Evolutionary conservation across 2,888 invertebrate genomes (phyloP), one percentile per base, ranked within the genome.

Genomic region (Hemithea aestivaria): DNA sequence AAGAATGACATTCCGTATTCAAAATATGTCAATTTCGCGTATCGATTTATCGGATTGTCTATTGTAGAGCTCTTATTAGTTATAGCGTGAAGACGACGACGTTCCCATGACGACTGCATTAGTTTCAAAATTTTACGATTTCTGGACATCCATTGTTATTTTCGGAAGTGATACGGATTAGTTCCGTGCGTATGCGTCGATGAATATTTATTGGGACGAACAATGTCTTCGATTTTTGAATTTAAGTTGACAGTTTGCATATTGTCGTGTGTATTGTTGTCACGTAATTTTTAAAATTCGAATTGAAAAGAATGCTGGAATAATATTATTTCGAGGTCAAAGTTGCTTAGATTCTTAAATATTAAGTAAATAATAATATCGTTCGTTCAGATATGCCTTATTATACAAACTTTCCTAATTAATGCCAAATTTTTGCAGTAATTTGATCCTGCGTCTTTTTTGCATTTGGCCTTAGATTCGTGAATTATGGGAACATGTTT

Each of bases 51-150:
- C 73, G 74, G 69, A 67, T 63, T 54, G 55, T 71, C 67, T 72
- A 77, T 76, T 66, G 69, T 51, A 51, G 58, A 58, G 67, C 68
- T 71, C 81, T 81, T 79, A 81, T 82, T 82, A 82, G 75, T 62
- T 65, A 66, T 53, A 71, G 73, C 78, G 77, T 77, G 74, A 79
- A 79, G 61, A 63, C 56, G 79, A 48, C 55, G 78, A 81, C 79
- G 59, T 74, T 85, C 85, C 85, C 85, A 87, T 87, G 85, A 87
- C 85, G 82, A 51, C 60, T 66, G 69, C 77, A 81, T 83, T 80
- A 63, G 52, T 54, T 16, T 16, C 5, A 4, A 4, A 70, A 69
- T 73, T 72, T 66, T 71, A 68, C 64, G 63, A 74, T 74, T 68
- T 67, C 64, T 63, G 67, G 70, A 75, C 63, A 67, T 55, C 56